These are phyloP conservation scores for Pseudorhiza aurosa DNA, from an alignment of 30 jellyfish, hydroid and myxozoan genomes.

Conservation along the genomic window DNA sequence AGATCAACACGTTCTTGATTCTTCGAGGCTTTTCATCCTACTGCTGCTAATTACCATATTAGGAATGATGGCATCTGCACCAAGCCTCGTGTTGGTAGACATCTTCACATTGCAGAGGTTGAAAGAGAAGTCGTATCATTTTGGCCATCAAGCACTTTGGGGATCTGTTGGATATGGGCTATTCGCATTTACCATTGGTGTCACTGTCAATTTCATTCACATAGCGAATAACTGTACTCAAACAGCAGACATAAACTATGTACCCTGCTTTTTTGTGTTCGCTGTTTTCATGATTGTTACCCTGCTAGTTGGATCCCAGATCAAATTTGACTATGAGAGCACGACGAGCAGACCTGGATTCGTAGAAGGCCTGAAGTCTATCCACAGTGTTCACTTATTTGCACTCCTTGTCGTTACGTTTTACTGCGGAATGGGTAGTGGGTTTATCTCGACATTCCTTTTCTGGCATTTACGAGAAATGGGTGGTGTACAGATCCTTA, in stretches of 20 bases:
- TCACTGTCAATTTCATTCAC: slow-evolving; percentile 67
- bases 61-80: slow-evolving; percentile 90
- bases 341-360: slow-evolving; percentile 64
- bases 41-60: slow-evolving; percentile 75
- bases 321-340: slow-evolving; percentile 52
- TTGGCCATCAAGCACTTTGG: slow-evolving; percentile 92
- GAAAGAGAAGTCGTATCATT: slow-evolving; percentile 58
- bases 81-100: slow-evolving; percentile 85
- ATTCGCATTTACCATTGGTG: slow-evolving; percentile 78
- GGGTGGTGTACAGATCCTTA: slow-evolving; percentile 88
- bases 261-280: slow-evolving; percentile 82
- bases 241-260: slow-evolving; percentile 67
- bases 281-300: slow-evolving; percentile 78
- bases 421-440: slow-evolving; percentile 95
- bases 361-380: slow-evolving; percentile 73
- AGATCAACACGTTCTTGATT: slow-evolving; percentile 84
- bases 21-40: slow-evolving; percentile 59
- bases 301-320: slow-evolving; percentile 74
- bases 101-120: slow-evolving; percentile 83
- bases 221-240: slow-evolving; percentile 74
- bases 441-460: slow-evolving; percentile 88
- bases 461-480: slow-evolving; percentile 96
- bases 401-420: slow-evolving; percentile 82
- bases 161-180: slow-evolving; percentile 87
- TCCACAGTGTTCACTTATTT: slow-evolving; percentile 79